Evolutionary conservation across 1,140 invertebrate species (phyloP), one percentile per base, ranked within the genome.

Genomic region (Drosophila subpulchrella): DNA sequence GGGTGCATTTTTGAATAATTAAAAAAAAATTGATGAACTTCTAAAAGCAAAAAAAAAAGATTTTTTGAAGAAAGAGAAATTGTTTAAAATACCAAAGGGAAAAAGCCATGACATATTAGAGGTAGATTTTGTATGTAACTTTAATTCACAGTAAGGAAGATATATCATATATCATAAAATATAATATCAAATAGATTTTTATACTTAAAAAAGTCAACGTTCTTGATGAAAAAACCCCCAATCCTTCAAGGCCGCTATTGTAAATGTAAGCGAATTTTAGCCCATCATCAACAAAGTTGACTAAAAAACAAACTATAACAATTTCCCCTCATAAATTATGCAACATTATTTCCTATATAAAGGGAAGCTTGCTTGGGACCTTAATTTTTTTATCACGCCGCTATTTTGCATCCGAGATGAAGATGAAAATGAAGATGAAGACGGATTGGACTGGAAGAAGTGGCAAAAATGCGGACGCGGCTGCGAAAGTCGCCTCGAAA

Each of bases 281-380:
- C 54, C 53, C 12, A 67, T 6, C 47, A 30, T 53, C 34, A 77
- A 36, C 38, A 50, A 30, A 44, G 8, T 62, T 32, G 39, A 44
- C 27, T 39, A 51, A 51, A 39, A 47, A 48, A 78, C 60, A 51
- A 78, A 67, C 53, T 83, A 79, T 88, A 79, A 80, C 83, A 83
- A 88, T 88, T 89, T 86, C 65, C 77, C 79, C 83, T 89, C 75
- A 86, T 88, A 79, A 88, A 86, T 86, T 88, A 86, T 86, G 83
- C 83, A 86, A 86, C 79, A 79, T 83, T 83, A 88, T 86, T 86
- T 86, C 83, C 84, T 86, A 73, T 68, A 81, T 76, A 61, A 58
- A 58, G 44, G 67, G 51, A 71, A 70, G 68, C 66, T 27, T 38
- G 56, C 68, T 32, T 66, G 58, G 54, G 59, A 74, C 32, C 39